phyloP scores from a whole-genome alignment of 1,140 invertebrate genomes.

The Ctenoplectra terminalis region DNA sequence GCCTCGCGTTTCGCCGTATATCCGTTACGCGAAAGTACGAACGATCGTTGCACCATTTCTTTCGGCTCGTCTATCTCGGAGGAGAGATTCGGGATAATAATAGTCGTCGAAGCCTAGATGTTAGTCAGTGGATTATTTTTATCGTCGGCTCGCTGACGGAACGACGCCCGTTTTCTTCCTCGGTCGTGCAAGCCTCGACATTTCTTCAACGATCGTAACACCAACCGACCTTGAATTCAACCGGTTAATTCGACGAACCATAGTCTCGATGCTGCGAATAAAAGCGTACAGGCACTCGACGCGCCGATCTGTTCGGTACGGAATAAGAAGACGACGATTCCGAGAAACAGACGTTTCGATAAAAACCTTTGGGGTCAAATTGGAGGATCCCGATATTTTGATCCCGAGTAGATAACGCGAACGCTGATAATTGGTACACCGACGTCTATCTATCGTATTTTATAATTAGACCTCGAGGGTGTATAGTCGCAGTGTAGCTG shows the following conservation, averaged over 20 bases:
- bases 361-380: not conserved
- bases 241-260: not conserved
- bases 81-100: slow-evolving; percentile 61
- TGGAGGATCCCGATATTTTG: not conserved
- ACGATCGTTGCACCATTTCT: slow-evolving; percentile 17
- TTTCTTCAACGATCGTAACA: not conserved
- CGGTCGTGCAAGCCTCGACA: not conserved
- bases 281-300: not conserved
- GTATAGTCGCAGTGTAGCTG: no score
- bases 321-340: no score
- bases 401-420: not conserved
- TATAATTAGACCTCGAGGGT: slow-evolving; percentile 11
- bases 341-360: not conserved
- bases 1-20: not conserved
- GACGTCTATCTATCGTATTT: no score
- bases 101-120: slow-evolving; percentile 65
- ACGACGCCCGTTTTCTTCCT: slow-evolving; percentile 38
- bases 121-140: slow-evolving; percentile 68
- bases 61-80: not conserved
- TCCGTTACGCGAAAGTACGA: not conserved
- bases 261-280: not conserved
- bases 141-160: slow-evolving; percentile 30
- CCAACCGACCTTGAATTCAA: slow-evolving; percentile 8
- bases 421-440: not conserved
- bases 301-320: not conserved